Evolutionary conservation across 2,113 vertebrate genomes (phyloP), one percentile per base, ranked within the genome.

Genomic region (Rattus norvegicus): DNA sequence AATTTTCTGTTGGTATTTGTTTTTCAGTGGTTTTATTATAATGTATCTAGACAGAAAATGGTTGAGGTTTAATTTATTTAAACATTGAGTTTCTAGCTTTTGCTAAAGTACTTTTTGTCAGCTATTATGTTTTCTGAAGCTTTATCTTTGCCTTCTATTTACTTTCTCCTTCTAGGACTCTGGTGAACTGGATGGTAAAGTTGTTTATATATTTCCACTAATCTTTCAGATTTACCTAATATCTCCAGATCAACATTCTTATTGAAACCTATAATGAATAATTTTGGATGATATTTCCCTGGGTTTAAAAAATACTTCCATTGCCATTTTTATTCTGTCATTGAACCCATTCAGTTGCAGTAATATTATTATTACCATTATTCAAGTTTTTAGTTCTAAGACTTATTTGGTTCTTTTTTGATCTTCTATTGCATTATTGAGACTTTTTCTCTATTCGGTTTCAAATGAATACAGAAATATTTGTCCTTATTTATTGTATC

Each of bases 361-460:
- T 92, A 56, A 93, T 7, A 17, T 39, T 93, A 43, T 69, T 67
- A 88, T 69, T 52, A 20, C 63, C 24, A 3, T 61, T 88, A 88
- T 43, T 92, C 65, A 91, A 43, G 86, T 65, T 95, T 94, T 91
- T 83, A 81, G 13, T 59, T 96, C 59, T 76, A 94, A 92, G 70
- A 77, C 39, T 67, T 67, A 28, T 69, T 96, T 90, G 10, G 3
- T 73, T 77, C 36, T 69, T 93, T 16, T 90, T 93, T 59, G 1
- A 63, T 77, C 10, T 81, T 67, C 14, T 81, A 26, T 84, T 52
- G 83, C 20, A 80, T 91, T 83, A 30, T 63, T 87, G n/a, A 93
- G 22, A 84, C 63, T 54, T 89, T 47, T 24, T 75, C 90, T 47
- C n/a, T 91, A 72, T 94, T 94, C 52, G 90, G 77, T 86, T 95